phyloP scores from a whole-genome alignment of 1,140 invertebrate genomes.

The Caenorhabditis tropicalis region DNA sequence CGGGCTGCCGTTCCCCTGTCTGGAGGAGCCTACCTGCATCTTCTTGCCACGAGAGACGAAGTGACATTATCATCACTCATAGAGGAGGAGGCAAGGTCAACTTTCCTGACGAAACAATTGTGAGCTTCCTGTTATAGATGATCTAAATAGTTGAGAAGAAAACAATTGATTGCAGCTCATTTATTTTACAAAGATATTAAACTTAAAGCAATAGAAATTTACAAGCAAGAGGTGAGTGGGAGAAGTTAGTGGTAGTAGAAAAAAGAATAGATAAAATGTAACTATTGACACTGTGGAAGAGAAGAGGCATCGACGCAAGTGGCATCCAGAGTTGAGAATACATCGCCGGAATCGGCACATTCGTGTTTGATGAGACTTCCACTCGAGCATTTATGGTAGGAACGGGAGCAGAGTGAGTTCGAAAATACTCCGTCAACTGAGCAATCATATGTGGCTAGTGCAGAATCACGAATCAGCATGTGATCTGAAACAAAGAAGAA shows the following conservation, averaged over 20 bases:
- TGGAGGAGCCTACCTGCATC: not conserved
- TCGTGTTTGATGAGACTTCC: not conserved
- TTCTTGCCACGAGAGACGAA: not conserved
- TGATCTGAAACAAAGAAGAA: not conserved
- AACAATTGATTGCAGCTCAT: not conserved
- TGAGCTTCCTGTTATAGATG: too few species aligned
- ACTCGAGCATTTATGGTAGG: not conserved
- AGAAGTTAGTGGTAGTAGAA: too few species aligned
- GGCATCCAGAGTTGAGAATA: not conserved
- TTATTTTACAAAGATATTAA: not conserved
- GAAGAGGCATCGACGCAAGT: not conserved
- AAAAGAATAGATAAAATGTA: not conserved
- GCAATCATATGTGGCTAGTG: not conserved
- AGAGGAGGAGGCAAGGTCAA: not conserved
- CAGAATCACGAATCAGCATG: not conserved
- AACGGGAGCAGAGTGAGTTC: not conserved
- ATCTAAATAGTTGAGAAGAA: too few species aligned
- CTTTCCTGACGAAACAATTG: not conserved
- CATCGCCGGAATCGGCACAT: not conserved
- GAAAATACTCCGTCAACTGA: not conserved
- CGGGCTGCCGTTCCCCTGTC: conserved; percentile 1
- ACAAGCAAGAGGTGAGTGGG: not conserved
- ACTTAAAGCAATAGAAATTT: not conserved
- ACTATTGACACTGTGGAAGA: not conserved
- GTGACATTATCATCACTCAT: not conserved